These are phyloP conservation scores for Aphelenchoides fujianensis DNA, from an alignment of 1,140 invertebrate genomes.

Conservation along the genomic window DNA sequence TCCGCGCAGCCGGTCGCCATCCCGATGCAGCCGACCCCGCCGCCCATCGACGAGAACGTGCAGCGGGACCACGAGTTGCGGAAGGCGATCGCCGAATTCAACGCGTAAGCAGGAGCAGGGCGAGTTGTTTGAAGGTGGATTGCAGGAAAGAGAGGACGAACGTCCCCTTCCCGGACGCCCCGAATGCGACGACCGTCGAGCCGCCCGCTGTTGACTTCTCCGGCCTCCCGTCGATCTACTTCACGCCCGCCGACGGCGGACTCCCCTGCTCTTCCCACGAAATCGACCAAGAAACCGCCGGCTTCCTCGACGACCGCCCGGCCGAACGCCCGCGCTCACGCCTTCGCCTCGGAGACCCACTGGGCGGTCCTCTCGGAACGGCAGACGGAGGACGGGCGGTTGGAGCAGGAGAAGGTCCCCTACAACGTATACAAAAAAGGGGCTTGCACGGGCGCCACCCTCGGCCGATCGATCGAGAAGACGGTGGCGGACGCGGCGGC, in stretches of 20 bases:
- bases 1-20: neutral
- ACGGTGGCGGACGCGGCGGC: conserved; percentile 11
- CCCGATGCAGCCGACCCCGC: neutral
- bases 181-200: neutral
- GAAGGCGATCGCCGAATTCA: neutral
- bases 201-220: neutral
- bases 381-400: neutral
- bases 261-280: neutral
- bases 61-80: neutral
- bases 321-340: neutral
- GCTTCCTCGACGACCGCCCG: neutral
- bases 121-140: too few species aligned
- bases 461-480: conserved; percentile 25
- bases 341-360: conserved; percentile 9
- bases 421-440: conserved; percentile 19
- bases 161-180: conserved; percentile 9
- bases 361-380: neutral
- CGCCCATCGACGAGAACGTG: neutral
- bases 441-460: conserved; percentile 25
- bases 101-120: too few species aligned
- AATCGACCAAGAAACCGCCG: neutral
- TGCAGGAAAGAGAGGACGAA: neutral
- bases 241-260: neutral
- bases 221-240: conserved; percentile 9
- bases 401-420: neutral